A percentile compares a stretch with the other conserved stretches of the same genome.
Evolutionary conservation across 2,888 invertebrate genomes (phyloP).

Genomic region (Odontothrips loti): DNA sequence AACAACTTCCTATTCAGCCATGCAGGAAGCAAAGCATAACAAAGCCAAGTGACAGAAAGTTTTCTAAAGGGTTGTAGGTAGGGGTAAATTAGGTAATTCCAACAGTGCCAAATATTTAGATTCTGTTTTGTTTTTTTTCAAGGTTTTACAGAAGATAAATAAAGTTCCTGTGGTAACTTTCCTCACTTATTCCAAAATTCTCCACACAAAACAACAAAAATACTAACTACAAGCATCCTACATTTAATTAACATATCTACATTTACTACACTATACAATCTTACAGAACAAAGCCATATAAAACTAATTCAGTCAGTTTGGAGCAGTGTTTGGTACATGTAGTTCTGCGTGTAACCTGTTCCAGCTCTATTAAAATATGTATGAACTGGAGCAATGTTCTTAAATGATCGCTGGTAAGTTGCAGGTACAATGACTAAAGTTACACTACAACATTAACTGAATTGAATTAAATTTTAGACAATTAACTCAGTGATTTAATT

Average conservation of each 20-base stretch:
- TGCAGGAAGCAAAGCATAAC: conserved; percentile 14
- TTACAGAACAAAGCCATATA: not conserved
- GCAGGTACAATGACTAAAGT: too few relatives aligned
- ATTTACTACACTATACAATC: not conserved
- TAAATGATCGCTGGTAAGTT: too few relatives aligned
- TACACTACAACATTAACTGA: too few relatives aligned
- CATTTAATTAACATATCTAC: conserved; percentile 13
- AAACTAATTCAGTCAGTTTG: conserved; percentile 1
- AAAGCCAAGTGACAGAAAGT: not conserved
- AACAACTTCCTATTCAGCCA: not conserved
- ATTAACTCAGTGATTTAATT: too few relatives aligned
- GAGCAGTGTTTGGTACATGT: too few relatives aligned
- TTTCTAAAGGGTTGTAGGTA: not conserved
- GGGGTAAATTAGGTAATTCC: not conserved
- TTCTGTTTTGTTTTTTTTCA: too few relatives aligned
- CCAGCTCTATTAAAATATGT: too few relatives aligned
- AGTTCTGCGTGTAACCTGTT: too few relatives aligned
- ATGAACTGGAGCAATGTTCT: too few relatives aligned
- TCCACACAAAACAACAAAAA: not conserved
- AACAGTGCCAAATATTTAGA: not conserved
- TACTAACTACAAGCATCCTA: not conserved
- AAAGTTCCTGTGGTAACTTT: conserved; percentile 3
- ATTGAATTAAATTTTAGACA: too few relatives aligned
- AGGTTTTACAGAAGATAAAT: not conserved
- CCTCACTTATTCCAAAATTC: not conserved